Evolutionary conservation across 2,797 vertebrate genomes (phyloP).

Genomic region (Centroberyx gerrardi): DNA sequence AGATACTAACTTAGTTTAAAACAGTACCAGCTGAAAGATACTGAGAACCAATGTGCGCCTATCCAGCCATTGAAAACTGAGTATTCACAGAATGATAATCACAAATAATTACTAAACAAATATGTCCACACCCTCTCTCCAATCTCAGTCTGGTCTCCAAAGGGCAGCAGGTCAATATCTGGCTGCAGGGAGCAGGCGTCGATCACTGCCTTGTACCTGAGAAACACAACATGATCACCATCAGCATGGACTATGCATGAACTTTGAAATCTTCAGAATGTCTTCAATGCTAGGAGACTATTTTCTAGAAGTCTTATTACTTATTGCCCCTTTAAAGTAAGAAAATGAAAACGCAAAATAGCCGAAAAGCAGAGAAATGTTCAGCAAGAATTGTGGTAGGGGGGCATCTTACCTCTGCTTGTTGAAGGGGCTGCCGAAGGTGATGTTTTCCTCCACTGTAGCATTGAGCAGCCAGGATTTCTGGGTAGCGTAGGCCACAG

Average conservation of each 20-base stretch:
- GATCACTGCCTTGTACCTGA: conserved; percentile 96
- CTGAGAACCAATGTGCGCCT: too few relatives aligned
- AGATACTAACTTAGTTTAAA: too few relatives aligned
- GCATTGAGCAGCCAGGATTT: conserved; percentile 99
- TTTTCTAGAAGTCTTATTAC: too few relatives aligned
- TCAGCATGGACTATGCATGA: not conserved
- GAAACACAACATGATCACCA: not conserved
- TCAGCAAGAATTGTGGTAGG: too few relatives aligned
- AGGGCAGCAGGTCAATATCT: conserved; percentile 96
- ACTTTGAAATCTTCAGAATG: not conserved
- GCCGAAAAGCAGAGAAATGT: not conserved
- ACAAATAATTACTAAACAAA: not conserved
- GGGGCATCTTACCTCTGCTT: conserved; percentile 89
- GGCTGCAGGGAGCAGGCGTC: conserved; percentile 98
- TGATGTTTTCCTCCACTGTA: conserved; percentile 98
- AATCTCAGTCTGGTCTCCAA: conserved; percentile 99
- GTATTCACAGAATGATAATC: too few relatives aligned
- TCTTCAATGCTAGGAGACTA: too few relatives aligned
- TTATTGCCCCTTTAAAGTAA: not conserved
- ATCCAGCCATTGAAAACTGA: too few relatives aligned
- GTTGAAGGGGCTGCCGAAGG: conserved; percentile 95
- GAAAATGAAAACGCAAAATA: not conserved
- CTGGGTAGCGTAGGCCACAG: conserved; percentile 96
- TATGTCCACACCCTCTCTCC: conserved; percentile 91
- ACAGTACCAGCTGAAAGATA: not conserved